Conservation (phyloP, 2,888 invertebrate genomes). For the Neoascia interrupta region DNA sequence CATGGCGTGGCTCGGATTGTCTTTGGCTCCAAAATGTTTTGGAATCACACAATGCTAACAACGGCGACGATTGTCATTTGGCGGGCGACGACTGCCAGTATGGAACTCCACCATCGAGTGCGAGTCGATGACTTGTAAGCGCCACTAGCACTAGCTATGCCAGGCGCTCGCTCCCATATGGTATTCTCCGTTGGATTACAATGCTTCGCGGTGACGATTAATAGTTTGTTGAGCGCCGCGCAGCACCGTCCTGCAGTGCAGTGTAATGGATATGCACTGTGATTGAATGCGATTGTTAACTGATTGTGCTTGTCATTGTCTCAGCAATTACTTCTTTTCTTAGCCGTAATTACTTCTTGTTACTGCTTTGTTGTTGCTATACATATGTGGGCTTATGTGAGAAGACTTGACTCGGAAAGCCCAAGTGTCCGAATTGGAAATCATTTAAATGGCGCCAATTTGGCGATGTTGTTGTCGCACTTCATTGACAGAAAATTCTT, state of each 20-base stretch:
- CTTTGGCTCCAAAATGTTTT: constrained; percentile 46
- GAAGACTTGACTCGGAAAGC: no score
- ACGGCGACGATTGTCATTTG: constrained; percentile 46
- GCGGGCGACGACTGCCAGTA: constrained; percentile 17
- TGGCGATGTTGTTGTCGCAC: no score
- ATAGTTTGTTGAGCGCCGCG: constrained; percentile 54
- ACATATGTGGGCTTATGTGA: no score
- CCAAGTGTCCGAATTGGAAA: no score
- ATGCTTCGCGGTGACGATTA: constrained; percentile 52
- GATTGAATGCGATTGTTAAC: constrained; percentile 66
- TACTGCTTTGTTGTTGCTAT: no score
- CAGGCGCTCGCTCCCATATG: no score
- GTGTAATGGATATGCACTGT: constrained; percentile 58
- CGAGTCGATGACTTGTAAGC: constrained; percentile 68
- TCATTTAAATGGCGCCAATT: no score
- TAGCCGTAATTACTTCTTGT: no score
- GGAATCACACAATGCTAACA: constrained; percentile 27
- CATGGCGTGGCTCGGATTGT: constrained; percentile 18
- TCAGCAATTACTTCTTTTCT: constrained; percentile 62
- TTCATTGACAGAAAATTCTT: no score
- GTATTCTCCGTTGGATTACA: not conserved
- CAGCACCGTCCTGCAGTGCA: constrained; percentile 22
- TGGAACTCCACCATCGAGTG: constrained; percentile 24
- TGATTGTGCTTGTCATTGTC: constrained; percentile 66
- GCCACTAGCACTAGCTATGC: constrained; percentile 50